Conservation (phyloP, 2,888 invertebrate species). For the Cryptocephalus moraei region DNA sequence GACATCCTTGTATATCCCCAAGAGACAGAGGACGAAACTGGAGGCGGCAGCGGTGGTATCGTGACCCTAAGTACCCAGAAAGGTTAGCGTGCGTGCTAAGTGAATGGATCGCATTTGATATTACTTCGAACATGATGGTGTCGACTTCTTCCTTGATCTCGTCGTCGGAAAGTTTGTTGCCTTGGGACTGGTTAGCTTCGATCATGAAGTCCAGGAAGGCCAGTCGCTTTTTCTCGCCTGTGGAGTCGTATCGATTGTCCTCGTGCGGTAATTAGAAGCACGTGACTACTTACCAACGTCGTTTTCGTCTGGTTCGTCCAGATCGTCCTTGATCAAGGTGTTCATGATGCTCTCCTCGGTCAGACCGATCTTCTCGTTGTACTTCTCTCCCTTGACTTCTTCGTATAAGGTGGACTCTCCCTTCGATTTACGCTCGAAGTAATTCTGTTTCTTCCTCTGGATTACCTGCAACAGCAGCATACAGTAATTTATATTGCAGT, state of each 20-base stretch:
- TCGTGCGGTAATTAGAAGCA: background rate
- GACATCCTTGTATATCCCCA: slow-evolving; percentile 64
- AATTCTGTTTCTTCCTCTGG: slow-evolving; percentile 66
- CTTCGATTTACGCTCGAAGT: slow-evolving; percentile 41
- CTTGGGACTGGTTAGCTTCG: slow-evolving; percentile 42
- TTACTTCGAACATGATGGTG: slow-evolving; percentile 79
- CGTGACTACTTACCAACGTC: slow-evolving; percentile 51
- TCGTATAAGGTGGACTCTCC: slow-evolving; percentile 18
- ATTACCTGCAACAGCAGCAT: slow-evolving; percentile 43
- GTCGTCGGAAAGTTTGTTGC: slow-evolving; percentile 10
- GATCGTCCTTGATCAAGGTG: slow-evolving; percentile 56
- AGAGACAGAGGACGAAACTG: slow-evolving; percentile 68
- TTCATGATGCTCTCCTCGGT: slow-evolving; percentile 12
- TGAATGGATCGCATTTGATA: too few species aligned
- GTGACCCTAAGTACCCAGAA: slow-evolving; percentile 42
- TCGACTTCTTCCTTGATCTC: slow-evolving; percentile 71
- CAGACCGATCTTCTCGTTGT: slow-evolving; percentile 7
- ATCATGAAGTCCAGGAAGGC: slow-evolving; percentile 83
- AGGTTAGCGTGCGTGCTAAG: background rate
- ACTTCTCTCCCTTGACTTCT: slow-evolving; percentile 11
- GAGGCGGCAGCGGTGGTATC: slow-evolving; percentile 76
- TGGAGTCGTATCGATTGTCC: background rate
- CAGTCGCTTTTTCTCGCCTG: slow-evolving; percentile 62
- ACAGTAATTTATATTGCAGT: background rate
- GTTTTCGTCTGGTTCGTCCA: slow-evolving; percentile 63